Evolutionary conservation across 2,888 invertebrate genomes (phyloP).

Genomic region (Watsonalla cultraria): DNA sequence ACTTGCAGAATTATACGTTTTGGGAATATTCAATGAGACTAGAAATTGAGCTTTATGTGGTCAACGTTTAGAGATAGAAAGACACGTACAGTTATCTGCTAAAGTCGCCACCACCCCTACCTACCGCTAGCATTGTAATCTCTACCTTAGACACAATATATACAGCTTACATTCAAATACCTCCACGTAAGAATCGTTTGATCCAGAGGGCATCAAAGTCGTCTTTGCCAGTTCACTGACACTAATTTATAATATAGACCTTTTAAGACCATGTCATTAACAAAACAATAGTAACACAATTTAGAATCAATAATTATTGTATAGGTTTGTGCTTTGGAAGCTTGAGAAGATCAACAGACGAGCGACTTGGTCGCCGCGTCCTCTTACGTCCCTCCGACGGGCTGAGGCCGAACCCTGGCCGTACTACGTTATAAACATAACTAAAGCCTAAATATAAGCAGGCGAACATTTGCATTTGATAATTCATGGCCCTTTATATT

Average conservation of each 20-base stretch:
- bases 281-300: neutral
- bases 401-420: neutral
- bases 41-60: conserved; percentile 54
- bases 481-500: too few species aligned
- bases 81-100: conserved; percentile 23
- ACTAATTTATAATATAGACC: conserved; percentile 1
- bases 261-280: neutral
- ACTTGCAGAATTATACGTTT: neutral
- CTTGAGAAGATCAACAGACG: neutral
- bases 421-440: too few species aligned
- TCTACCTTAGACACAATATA: conserved; percentile 13
- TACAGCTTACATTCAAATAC: conserved; percentile 4
- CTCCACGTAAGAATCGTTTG: neutral
- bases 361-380: neutral
- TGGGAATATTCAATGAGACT: conserved; percentile 38
- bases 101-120: conserved; percentile 21
- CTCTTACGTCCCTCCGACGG: neutral
- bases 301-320: neutral
- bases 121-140: conserved; percentile 18
- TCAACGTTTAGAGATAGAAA: conserved; percentile 30
- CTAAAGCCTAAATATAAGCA: too few species aligned
- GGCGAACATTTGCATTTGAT: too few species aligned
- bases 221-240: conserved; percentile 12
- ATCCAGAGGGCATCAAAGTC: conserved; percentile 7
- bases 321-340: neutral